Percentiles rank a stretch among this genome's conserved stretches.
Conservation (phyloP, 2,888 invertebrate species). For the Phanerotoma sp. region DNA sequence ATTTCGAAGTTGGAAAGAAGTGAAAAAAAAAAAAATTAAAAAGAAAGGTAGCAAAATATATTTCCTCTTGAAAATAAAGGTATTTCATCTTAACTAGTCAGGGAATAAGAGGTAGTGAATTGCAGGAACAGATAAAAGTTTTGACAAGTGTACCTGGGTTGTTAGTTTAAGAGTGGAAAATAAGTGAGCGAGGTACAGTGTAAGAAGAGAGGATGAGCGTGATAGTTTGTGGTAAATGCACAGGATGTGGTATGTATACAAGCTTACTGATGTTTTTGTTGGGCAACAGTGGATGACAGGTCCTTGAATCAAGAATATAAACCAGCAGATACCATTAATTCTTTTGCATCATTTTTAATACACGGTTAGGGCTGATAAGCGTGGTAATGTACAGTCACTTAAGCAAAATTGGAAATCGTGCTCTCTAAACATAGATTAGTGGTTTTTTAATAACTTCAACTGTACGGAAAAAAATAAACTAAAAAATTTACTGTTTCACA, state of each 20-base stretch:
- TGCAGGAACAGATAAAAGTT: conserved; percentile 47
- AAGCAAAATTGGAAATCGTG: no score
- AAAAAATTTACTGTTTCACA: no score
- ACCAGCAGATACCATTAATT: neutral
- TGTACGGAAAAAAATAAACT: no score
- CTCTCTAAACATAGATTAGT: no score
- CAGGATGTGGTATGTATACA: conserved; percentile 27
- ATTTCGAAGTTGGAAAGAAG: no score
- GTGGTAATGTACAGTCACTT: no score
- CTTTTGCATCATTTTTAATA: neutral
- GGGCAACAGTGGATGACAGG: conserved; percentile 25
- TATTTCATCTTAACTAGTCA: neutral
- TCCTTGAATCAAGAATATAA: conserved; percentile 14
- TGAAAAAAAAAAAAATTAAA: no score
- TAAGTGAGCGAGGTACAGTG: neutral
- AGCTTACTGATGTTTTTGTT: conserved; percentile 28
- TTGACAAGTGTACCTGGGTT: conserved; percentile 43
- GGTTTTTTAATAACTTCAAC: no score
- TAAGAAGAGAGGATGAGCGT: conserved; percentile 5
- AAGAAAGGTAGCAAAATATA: neutral
- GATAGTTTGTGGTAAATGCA: conserved; percentile 17
- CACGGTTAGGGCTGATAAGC: no score
- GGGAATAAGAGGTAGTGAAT: conserved; percentile 22
- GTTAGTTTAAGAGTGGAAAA: conserved; percentile 9
- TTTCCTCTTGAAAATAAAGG: neutral